Percentiles rank a stretch among this genome's conserved stretches.
Evolutionary conservation across 2,113 vertebrate genomes (phyloP).

Genomic region (Ailurus styani): DNA sequence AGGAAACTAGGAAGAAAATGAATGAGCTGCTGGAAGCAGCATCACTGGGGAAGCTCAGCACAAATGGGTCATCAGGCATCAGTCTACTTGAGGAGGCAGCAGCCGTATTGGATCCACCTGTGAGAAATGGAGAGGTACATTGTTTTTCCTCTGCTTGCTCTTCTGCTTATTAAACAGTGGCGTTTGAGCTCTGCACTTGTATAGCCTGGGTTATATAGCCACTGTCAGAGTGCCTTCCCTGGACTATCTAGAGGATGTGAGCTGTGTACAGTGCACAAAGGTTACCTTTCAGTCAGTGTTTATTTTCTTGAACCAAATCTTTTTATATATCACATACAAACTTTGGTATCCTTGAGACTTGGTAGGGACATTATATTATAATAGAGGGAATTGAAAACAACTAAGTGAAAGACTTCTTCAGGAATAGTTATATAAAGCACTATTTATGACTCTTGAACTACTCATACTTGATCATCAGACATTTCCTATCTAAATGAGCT

Average conservation of each 20-base stretch:
- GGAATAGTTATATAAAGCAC: background rate
- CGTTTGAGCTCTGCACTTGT: background rate
- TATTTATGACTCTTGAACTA: background rate
- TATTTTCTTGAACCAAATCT: background rate
- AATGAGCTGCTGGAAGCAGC: conserved; percentile 85
- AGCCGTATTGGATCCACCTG: background rate
- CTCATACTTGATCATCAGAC: background rate
- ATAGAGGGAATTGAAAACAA: background rate
- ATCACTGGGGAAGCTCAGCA: conserved; percentile 75
- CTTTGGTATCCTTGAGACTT: background rate
- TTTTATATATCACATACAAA: background rate
- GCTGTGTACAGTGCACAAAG: background rate
- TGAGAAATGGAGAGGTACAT: conserved; percentile 65
- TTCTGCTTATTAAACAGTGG: background rate
- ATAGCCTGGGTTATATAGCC: background rate
- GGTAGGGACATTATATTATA: background rate
- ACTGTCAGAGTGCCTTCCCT: background rate
- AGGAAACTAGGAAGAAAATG: conserved; percentile 90
- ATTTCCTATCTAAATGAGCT: conserved; percentile 26
- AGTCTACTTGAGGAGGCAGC: background rate
- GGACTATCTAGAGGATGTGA: background rate
- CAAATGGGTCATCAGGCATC: background rate
- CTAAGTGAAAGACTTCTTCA: background rate
- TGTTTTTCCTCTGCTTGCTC: background rate
- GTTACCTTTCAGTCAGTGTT: background rate